These are phyloP conservation scores for Gryllus longicercus DNA, from an alignment of 2,888 invertebrate species.

Conservation along the genomic window DNA sequence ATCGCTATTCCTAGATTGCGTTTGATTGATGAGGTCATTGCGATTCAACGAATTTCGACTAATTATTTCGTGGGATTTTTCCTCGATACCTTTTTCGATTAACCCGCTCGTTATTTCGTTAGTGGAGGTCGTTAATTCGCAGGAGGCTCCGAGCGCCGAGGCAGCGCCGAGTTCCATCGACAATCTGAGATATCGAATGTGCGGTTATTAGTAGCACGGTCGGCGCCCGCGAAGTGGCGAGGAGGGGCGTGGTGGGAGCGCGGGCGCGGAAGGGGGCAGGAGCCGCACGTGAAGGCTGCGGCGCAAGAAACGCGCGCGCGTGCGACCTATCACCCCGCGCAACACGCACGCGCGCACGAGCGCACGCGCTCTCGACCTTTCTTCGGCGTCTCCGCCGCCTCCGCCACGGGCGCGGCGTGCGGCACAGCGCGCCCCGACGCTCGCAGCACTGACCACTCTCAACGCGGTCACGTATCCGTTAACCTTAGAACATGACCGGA, in stretches of 20 bases:
- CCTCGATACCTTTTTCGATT: conserved; percentile 10
- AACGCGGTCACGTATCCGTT: not conserved
- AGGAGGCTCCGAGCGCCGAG: not conserved
- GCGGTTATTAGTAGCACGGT: conserved; percentile 1
- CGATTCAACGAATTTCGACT: conserved; percentile 8
- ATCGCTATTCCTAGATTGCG: not conserved
- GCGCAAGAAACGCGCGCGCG: not conserved
- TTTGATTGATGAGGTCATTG: conserved; percentile 7
- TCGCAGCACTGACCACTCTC: not conserved
- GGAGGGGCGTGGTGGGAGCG: not conserved
- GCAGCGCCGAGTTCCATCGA: not conserved
- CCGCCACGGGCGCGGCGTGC: too few relatives aligned
- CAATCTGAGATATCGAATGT: conserved; percentile 1
- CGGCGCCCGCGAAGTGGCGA: not conserved
- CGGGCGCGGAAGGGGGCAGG: not conserved
- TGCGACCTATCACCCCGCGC: too few relatives aligned
- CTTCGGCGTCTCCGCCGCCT: too few relatives aligned
- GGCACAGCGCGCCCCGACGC: not conserved
- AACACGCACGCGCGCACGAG: too few relatives aligned
- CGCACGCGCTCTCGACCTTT: too few relatives aligned
- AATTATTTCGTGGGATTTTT: not conserved
- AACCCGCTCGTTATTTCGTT: conserved; percentile 7
- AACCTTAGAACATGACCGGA: conserved; percentile 7
- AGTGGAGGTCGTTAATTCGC: conserved; percentile 17
- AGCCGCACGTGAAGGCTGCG: not conserved